Evolutionary conservation across 2,113 vertebrate species (phyloP), one percentile per base, ranked within the genome.

Genomic region (Arvicanthis niloticus): DNA sequence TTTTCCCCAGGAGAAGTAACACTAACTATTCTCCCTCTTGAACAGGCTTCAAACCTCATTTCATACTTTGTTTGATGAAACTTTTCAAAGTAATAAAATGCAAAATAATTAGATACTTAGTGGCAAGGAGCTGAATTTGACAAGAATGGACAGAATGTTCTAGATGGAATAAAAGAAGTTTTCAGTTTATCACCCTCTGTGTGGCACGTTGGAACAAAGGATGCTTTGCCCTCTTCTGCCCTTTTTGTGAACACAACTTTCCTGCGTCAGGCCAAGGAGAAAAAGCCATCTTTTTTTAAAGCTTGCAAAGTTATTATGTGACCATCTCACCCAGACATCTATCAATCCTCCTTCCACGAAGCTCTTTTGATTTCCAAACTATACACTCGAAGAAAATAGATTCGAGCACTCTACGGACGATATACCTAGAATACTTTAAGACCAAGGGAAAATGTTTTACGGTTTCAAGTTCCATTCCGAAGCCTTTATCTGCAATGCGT

Each of bases 401-500:
- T 51, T 45, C 19, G 73, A 62, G 75, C 60, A 51, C 42, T 68
- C 88, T 40, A 22, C 1, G 81, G 78, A 16, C 0, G 8, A 88
- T 95, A 56, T 48, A 51, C 0, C 72, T 95, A 22, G 76, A 5
- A 26, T 26, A 45, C 89, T 15, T 51, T 97, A 96, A 97, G 97
- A 97, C 98, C 97, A 94, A 94, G 89, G 97, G 93, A 60, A 96
- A 97, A 82, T 65, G 53, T 68, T 93, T 93, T 56, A 93, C 68
- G 93, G 96, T 91, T 78, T 97, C 65, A 97, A 96, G 96, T 97
- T 45, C 95, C 91, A 97, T 97, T 98, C 96, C 89, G 97, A 96
- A 98, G 93, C 93, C 58, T 91, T 92, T 98, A 98, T 98, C 99
- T 99, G 99, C 99, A 99, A 99, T 99, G 99, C 99, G 99, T 99